phyloP scores from a whole-genome alignment of 1,140 invertebrate genomes.

The Trichonephila inaurata region DNA sequence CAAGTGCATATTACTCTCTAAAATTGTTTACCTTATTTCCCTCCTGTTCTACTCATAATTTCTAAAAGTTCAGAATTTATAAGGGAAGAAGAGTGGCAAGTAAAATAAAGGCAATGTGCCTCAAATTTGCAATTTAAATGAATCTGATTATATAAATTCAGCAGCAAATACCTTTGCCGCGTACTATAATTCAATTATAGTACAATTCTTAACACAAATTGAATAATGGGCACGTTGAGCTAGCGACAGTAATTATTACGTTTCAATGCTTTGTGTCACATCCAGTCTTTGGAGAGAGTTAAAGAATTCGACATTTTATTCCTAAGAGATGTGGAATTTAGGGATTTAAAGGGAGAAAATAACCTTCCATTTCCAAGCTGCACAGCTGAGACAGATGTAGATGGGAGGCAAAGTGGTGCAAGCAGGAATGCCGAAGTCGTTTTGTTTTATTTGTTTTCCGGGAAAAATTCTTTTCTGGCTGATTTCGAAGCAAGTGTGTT shows the following conservation, averaged over 20 bases:
- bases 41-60: not conserved
- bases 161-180: not conserved
- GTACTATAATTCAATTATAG: conserved; percentile 25
- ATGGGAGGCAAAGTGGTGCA: not conserved
- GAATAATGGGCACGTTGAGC: not conserved
- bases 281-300: not conserved
- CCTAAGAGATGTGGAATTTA: conserved; percentile 26
- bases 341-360: conserved; percentile 10
- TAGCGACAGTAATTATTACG: conserved; percentile 15
- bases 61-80: not conserved
- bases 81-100: not conserved
- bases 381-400: not conserved
- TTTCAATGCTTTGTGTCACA: conserved; percentile 27
- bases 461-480: not conserved
- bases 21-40: not conserved
- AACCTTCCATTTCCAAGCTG: not conserved
- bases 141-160: not conserved
- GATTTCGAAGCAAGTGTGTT: not conserved
- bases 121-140: not conserved
- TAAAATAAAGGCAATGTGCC: not conserved
- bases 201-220: conserved; percentile 32
- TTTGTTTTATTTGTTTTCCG: not conserved
- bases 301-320: not conserved
- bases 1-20: not conserved
- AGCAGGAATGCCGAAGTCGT: not conserved